phyloP scores from a whole-genome alignment of 2,888 invertebrate species.

The Acleris sparsana region DNA sequence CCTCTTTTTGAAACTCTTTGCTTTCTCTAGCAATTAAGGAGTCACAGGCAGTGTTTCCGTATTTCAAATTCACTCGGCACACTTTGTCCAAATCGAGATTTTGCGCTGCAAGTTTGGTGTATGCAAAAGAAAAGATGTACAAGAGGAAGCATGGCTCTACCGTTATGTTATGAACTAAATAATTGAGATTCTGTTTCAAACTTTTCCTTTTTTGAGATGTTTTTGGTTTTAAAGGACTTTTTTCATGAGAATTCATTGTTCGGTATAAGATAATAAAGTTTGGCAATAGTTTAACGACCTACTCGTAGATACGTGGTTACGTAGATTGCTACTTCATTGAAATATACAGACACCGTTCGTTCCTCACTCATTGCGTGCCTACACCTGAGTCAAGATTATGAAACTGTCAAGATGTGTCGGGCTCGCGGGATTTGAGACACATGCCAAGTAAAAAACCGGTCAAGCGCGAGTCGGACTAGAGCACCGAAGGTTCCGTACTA shows the following conservation, averaged over 20 bases:
- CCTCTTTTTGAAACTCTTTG: conserved; percentile 8
- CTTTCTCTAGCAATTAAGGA: conserved; percentile 79
- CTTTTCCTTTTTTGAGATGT: conserved; percentile 42
- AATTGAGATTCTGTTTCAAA: conserved; percentile 29
- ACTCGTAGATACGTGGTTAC: no score
- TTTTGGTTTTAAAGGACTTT: neutral
- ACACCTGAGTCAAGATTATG: no score
- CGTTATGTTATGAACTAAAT: conserved; percentile 69
- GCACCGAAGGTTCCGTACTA: no score
- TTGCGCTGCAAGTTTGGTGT: conserved; percentile 87
- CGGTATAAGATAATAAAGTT: no score
- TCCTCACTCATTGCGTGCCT: no score
- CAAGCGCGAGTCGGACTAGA: no score
- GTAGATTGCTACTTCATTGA: no score
- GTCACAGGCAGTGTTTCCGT: conserved; percentile 85
- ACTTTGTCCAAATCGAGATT: conserved; percentile 90
- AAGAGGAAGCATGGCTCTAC: conserved; percentile 86
- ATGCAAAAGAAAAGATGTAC: conserved; percentile 75
- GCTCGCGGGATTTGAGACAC: no score
- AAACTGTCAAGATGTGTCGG: no score
- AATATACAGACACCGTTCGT: no score
- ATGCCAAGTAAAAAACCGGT: no score
- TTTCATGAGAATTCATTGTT: neutral
- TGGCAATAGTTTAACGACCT: no score
- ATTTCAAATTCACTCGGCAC: conserved; percentile 87